Evolutionary conservation across 1,140 invertebrate genomes (phyloP), one percentile per base, ranked within the genome.

Genomic region (Drosophila ananassae): DNA sequence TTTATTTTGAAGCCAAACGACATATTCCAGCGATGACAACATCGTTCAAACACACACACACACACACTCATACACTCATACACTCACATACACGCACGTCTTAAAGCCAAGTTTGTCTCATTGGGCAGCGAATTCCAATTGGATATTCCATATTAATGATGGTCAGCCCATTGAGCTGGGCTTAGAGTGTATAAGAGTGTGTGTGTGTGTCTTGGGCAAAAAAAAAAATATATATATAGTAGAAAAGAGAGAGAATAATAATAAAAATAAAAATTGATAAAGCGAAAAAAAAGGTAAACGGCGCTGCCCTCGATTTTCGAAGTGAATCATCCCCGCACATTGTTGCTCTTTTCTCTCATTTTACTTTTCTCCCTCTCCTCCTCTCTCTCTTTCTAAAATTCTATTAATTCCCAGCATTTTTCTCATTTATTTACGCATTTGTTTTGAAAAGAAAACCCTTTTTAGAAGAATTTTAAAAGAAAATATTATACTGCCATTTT

Each of bases 21-120:
- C 62, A 79, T 87, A 73, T 83, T 89, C 68, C 17, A 58, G 48
- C 69, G 83, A 89, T 89, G 83, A 89, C 84, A 89, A 83, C 83
- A 89, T 89, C 79, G 58, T n/a, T 22, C 48, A 54, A 63, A 62
- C 47, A 24, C 55, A 64, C 58, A 63, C 37, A 13, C 39, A 13
- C 39, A 41, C 12, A 41, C 17, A 44, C 41, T n/a, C n/a, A n/a
- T n/a, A n/a, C n/a, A n/a, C 17, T 0, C 17, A 17, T 1, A 17
- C 17, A 17, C 17, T 17, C 17, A 21, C 41, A 44, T 7, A 44
- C 41, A 76, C 58, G 9, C 57, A 56, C 37, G 44, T 61, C 74
- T 82, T 66, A 48, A 47, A 68, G 53, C 63, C 51, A 67, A 53
- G 61, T 50, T 64, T 47, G 47, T 41, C 51, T 61, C 22, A 76